phyloP scores from a whole-genome alignment of 2,888 invertebrate species.

The Shargacucullia verbasci region DNA sequence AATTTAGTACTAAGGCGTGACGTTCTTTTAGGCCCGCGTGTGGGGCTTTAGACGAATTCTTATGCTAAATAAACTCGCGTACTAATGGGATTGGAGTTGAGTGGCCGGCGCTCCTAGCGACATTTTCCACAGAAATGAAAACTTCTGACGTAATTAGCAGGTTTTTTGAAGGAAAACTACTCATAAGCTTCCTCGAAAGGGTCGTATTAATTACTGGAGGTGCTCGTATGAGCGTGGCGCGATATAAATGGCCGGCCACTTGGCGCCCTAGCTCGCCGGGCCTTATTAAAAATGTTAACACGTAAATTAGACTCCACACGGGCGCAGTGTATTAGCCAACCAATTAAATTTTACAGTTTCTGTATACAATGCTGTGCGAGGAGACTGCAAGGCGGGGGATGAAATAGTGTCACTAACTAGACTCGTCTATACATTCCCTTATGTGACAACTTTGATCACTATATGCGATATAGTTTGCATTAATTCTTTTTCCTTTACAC shows the following conservation, averaged over 20 bases:
- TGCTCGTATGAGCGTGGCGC: conserved; percentile 79
- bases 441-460: conserved; percentile 30
- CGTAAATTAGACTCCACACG: conserved; percentile 86
- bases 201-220: conserved; percentile 87
- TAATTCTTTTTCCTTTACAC: conserved; percentile 65
- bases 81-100: conserved; percentile 69
- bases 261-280: conserved; percentile 83
- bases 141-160: conserved; percentile 85
- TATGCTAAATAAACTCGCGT: conserved; percentile 68
- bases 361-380: conserved; percentile 74
- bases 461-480: conserved; percentile 59
- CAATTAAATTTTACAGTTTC: conserved; percentile 85
- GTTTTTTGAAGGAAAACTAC: conserved; percentile 86
- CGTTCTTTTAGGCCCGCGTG: conserved; percentile 68
- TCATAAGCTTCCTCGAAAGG: conserved; percentile 88
- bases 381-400: conserved; percentile 70
- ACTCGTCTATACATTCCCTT: conserved; percentile 58
- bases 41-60: conserved; percentile 70
- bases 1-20: conserved; percentile 82
- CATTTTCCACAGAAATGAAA: conserved; percentile 60
- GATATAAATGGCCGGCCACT: conserved; percentile 87
- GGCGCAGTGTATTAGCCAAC: conserved; percentile 84
- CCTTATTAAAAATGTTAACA: conserved; percentile 89
- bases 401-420: conserved; percentile 65
- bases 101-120: conserved; percentile 62